Conservation (phyloP, 2,888 invertebrate genomes). For the Caenorhabditis zanzibari region DNA sequence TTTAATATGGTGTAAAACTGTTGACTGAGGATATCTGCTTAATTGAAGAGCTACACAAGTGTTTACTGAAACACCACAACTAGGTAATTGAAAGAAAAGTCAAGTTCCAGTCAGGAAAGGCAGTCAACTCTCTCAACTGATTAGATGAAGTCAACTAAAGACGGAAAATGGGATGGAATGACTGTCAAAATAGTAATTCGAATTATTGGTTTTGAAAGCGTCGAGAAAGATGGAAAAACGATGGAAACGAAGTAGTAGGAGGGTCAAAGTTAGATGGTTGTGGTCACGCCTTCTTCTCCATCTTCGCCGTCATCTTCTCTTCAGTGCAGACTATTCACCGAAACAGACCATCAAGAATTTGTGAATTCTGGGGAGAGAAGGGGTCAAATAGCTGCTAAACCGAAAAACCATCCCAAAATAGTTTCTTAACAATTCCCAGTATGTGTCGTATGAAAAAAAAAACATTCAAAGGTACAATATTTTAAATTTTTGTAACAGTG, state of each 20-base stretch:
- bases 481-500: background rate
- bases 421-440: no score
- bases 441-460: background rate
- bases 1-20: background rate
- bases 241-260: constrained; percentile 38
- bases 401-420: no score
- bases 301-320: constrained; percentile 29
- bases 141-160: constrained; percentile 29
- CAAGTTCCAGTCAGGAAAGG: constrained; percentile 22
- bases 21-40: constrained; percentile 21
- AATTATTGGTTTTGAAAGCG: constrained; percentile 58
- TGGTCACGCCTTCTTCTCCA: constrained; percentile 59
- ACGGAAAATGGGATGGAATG: constrained; percentile 51
- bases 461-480: background rate
- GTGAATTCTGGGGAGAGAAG: background rate
- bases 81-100: background rate
- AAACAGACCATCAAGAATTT: constrained; percentile 12
- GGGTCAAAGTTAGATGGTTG: constrained; percentile 40
- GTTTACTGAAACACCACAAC: constrained; percentile 38
- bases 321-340: constrained; percentile 16
- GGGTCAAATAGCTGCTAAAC: constrained; percentile 17
- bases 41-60: constrained; percentile 45
- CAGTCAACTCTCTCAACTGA: constrained; percentile 28
- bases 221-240: constrained; percentile 38
- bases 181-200: constrained; percentile 62